Conservation (phyloP, 2,113 vertebrate species). For the Sinocyclocheilus rhinocerous region DNA sequence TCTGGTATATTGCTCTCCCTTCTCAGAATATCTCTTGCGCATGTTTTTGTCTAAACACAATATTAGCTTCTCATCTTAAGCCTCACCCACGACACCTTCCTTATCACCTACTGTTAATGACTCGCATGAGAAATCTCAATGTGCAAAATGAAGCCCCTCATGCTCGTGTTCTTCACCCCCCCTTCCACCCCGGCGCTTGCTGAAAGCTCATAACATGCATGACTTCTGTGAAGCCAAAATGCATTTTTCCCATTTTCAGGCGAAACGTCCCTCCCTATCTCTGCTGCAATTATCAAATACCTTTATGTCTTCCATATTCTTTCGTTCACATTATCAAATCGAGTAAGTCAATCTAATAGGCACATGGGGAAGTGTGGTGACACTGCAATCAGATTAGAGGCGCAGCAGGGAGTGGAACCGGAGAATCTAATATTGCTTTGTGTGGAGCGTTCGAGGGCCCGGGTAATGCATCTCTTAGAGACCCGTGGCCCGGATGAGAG, state of each 20-base stretch:
- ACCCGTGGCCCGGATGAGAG: conserved; percentile 41
- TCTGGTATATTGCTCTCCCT: conserved; percentile 25
- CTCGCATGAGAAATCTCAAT: background rate
- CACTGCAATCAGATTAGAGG: conserved; percentile 54
- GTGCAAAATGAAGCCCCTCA: background rate
- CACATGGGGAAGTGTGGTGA: conserved; percentile 40
- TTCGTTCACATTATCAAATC: conserved; percentile 53
- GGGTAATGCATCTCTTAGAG: conserved; percentile 55
- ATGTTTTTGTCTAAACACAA: conserved; percentile 8
- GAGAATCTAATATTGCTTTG: conserved; percentile 52
- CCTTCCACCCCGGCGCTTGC: background rate
- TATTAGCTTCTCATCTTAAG: conserved; percentile 14
- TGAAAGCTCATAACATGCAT: conserved; percentile 3
- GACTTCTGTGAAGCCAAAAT: background rate
- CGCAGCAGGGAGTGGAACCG: conserved; percentile 21
- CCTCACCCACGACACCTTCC: background rate
- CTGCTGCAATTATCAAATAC: conserved; percentile 18
- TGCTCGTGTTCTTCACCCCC: conserved; percentile 7
- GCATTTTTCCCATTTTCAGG: background rate
- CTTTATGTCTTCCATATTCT: conserved; percentile 44
- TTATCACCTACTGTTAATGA: conserved; percentile 33
- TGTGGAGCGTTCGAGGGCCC: conserved; percentile 27
- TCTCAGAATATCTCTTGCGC: background rate
- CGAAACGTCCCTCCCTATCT: background rate
- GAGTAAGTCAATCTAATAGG: conserved; percentile 56